Base-by-base conservation (phyloP, 2,113 vertebrate genomes). In the Neomonachus schauinslandi region DNA sequence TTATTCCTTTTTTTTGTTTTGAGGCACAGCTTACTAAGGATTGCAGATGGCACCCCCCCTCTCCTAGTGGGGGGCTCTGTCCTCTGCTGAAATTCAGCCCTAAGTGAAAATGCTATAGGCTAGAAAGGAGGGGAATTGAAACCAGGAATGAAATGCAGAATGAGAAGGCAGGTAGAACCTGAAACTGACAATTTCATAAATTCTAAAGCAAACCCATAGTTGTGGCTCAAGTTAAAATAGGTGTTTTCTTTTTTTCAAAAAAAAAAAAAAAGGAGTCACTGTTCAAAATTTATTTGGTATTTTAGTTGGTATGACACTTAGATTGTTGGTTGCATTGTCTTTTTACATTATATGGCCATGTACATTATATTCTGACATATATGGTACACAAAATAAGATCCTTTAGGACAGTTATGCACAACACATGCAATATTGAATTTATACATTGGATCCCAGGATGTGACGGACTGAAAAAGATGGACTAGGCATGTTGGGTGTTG, bases 1-100 rank as follows among this genome's bases (percentile, higher is more conserved):
- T 97, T 94, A 91, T 63, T 18, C 57, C 93, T 96, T 79, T 89
- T 51, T 74, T 97, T 53, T 63, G 88, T 98, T 98, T 92, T 96
- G 67, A 98, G 93, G 33, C 4, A 84, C 13, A 5, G 16, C 57
- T 97, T 65, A 93, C 39, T 95, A 97, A 96, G 96, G 96, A 96
- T 97, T 72, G 15, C 83, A 97, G 91, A 88, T 86, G 61, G 94
- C 80, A 36, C 61, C 22, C 26, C 26, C 86, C 26, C 87, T 97
- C 7, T 46, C 77, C 82, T 92, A 28, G 88, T 31, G 1, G 22
- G 92, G 21, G 24, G 16, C 49, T 93, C 83, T 98, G 55, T 84
- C 63, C 67, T 24, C 36, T 87, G 19, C 0, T 95, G n/a, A 97
- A 97, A 55, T 92, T 98, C 86, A 97, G 74, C 26, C 51, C 91